phyloP scores from a whole-genome alignment of 2,797 vertebrate species.

The Intellagama lesueurii region DNA sequence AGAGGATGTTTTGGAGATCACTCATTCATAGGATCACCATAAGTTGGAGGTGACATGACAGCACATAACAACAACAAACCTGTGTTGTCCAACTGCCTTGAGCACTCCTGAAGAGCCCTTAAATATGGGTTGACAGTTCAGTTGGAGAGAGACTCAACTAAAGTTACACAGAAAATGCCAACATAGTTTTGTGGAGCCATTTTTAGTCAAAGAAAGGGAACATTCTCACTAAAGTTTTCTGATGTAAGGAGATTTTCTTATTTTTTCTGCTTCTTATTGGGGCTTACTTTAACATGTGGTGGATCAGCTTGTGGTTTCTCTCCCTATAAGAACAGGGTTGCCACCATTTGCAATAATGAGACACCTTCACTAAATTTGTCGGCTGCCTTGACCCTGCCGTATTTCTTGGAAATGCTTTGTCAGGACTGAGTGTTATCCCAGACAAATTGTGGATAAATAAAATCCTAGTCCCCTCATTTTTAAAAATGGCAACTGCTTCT shows the following conservation, averaged over 20 bases:
- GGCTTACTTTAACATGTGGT: no score
- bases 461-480: not conserved
- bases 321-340: not conserved
- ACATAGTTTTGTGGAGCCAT: not conserved
- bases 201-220: not conserved
- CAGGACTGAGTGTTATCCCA: not conserved
- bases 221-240: not conserved
- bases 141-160: not conserved
- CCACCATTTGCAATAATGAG: not conserved
- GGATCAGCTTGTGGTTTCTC: not conserved
- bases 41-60: no score
- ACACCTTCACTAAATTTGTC: not conserved
- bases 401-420: not conserved
- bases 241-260: not conserved
- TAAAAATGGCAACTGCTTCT: not conserved
- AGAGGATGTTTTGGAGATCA: no score
- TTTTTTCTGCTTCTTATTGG: no score
- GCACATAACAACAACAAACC: no score
- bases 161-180: not conserved
- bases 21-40: no score
- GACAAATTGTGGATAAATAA: not conserved
- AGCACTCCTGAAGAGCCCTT: no score
- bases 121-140: no score
- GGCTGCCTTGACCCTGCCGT: no score
- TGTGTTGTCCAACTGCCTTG: no score